phyloP scores from a whole-genome alignment of 1,140 invertebrate species.

The Drosophila serrata region DNA sequence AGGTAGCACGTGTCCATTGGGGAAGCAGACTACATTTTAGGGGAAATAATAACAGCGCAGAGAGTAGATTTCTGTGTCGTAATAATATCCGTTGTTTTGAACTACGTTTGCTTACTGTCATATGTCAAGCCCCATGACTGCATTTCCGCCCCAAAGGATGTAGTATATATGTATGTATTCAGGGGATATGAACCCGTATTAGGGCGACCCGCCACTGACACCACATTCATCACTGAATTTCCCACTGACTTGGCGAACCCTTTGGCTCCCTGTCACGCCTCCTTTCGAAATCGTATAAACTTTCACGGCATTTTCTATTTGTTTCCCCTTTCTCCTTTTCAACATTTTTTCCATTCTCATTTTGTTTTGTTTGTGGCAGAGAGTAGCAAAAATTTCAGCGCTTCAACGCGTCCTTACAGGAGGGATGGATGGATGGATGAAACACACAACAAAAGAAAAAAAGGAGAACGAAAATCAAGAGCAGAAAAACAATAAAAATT shows the following conservation, averaged over 20 bases:
- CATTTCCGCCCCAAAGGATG: constrained; percentile 14
- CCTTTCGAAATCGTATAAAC: constrained; percentile 61
- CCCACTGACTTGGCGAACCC: constrained; percentile 22
- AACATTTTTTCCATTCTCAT: constrained; percentile 27
- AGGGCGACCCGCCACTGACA: constrained; percentile 12
- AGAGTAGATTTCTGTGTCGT: not conserved
- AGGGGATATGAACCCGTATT: constrained; percentile 8
- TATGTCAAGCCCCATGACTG: constrained; percentile 11
- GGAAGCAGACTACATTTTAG: not conserved
- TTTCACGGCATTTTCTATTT: constrained; percentile 71
- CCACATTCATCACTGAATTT: constrained; percentile 43
- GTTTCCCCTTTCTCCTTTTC: constrained; percentile 37
- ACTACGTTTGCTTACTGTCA: not conserved
- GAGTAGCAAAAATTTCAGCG: constrained; percentile 62
- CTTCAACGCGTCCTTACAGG: constrained; percentile 44
- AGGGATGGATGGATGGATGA: constrained; percentile 2
- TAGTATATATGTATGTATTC: not conserved
- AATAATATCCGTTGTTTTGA: not conserved
- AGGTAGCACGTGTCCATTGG: not conserved
- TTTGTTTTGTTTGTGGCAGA: constrained; percentile 58
- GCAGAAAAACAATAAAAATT: constrained; percentile 55
- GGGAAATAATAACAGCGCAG: not conserved
- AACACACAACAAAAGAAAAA: constrained; percentile 1
- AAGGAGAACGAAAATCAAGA: not conserved
- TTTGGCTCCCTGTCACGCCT: constrained; percentile 64